A percentile compares a stretch with the other conserved stretches of the same genome.
phyloP scores from a whole-genome alignment of 2,888 invertebrate genomes.

The Trissonchulus sp. region DNA sequence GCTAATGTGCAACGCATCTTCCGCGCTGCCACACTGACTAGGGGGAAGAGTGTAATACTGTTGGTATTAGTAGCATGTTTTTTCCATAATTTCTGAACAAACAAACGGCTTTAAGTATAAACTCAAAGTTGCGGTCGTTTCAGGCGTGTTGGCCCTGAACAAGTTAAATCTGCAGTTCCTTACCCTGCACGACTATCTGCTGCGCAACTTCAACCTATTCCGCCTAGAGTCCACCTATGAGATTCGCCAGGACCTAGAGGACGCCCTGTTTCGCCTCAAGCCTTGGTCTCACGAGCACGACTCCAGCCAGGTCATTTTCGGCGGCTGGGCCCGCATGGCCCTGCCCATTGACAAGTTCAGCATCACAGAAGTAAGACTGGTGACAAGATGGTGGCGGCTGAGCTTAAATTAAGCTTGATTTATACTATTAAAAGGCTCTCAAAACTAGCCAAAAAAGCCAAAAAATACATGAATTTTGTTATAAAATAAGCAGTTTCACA shows the following conservation, averaged over 20 bases:
- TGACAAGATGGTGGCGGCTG: no score
- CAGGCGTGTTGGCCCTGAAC: slow-evolving; percentile 71
- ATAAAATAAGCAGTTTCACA: slow-evolving; percentile 2
- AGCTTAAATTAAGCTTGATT: not conserved
- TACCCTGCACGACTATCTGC: slow-evolving; percentile 91
- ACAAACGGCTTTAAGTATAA: no score
- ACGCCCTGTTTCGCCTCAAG: slow-evolving; percentile 84
- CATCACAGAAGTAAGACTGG: slow-evolving; percentile 76
- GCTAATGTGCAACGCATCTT: no score
- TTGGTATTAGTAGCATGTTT: no score
- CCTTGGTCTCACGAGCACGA: slow-evolving; percentile 67
- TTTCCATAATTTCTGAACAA: no score
- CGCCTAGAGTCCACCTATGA: slow-evolving; percentile 96
- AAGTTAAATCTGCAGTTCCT: slow-evolving; percentile 96
- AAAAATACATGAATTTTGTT: slow-evolving; percentile 7
- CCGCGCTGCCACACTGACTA: no score
- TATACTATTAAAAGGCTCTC: no score
- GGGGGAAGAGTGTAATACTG: no score
- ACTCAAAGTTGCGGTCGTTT: no score
- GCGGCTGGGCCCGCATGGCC: slow-evolving; percentile 99
- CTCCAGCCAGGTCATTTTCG: slow-evolving; percentile 64
- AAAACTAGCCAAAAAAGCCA: no score
- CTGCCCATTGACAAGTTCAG: slow-evolving; percentile 84
- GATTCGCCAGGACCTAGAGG: slow-evolving; percentile 96
- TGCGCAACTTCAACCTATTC: slow-evolving; percentile 94